phyloP scores from a whole-genome alignment of 1,140 invertebrate species.

The Drosophila leontia region DNA sequence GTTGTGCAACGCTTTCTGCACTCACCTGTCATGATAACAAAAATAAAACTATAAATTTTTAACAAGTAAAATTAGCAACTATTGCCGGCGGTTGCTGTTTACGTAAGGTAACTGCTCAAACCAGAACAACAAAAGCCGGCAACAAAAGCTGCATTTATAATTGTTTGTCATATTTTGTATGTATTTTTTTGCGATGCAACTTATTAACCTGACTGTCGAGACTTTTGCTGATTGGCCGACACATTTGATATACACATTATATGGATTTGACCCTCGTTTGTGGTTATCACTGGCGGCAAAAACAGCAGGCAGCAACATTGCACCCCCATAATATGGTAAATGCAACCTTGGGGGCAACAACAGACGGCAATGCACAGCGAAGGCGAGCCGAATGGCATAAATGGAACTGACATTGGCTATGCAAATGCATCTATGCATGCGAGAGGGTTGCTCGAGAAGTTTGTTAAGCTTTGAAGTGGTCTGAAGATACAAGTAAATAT shows the following conservation, averaged over 20 bases:
- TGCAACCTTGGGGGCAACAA: conserved; percentile 66
- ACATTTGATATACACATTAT: conserved; percentile 15
- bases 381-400: conserved; percentile 64
- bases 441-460: conserved; percentile 30
- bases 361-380: conserved; percentile 49
- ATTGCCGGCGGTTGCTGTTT: conserved; percentile 49
- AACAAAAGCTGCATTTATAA: conserved; percentile 39
- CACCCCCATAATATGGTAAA: conserved; percentile 70
- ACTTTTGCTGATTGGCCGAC: neutral
- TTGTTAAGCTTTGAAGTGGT: neutral
- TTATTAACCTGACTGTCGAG: conserved; percentile 1
- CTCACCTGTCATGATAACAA: conserved; percentile 50
- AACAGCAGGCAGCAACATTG: conserved; percentile 57
- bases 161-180: conserved; percentile 36
- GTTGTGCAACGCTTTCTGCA: conserved; percentile 43
- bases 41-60: conserved; percentile 60
- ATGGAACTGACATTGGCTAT: conserved; percentile 70
- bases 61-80: conserved; percentile 52
- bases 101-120: conserved; percentile 44
- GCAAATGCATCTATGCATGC: conserved; percentile 61
- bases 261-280: conserved; percentile 31
- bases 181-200: conserved; percentile 30
- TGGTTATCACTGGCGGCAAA: conserved; percentile 35
- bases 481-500: too few relatives aligned
- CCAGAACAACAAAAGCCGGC: conserved; percentile 31